Percentiles rank a stretch among this genome's conserved stretches.
These are phyloP conservation scores for Fragum fragum DNA, from an alignment of 2,888 invertebrate genomes.

Conservation along the genomic window DNA sequence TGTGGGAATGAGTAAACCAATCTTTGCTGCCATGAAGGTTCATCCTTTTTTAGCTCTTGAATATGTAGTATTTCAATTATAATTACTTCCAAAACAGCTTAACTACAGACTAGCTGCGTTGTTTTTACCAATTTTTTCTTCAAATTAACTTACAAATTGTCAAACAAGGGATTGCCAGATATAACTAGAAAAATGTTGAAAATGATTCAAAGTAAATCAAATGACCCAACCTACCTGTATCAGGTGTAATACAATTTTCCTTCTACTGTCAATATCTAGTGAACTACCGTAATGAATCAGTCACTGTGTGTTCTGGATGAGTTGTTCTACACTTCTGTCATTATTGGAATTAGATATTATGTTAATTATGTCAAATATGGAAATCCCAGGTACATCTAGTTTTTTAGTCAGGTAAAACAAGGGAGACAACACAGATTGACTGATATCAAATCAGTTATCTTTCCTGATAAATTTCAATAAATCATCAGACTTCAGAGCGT, in stretches of 20 bases:
- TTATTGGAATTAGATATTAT: neutral
- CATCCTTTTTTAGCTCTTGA: no score
- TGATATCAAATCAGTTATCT: neutral
- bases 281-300: neutral
- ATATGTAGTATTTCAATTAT: no score
- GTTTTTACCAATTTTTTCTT: no score
- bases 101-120: no score
- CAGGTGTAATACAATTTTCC: neutral
- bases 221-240: neutral
- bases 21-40: no score
- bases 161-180: no score
- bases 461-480: neutral
- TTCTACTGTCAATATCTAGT: neutral
- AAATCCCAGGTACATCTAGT: neutral
- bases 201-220: neutral
- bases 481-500: no score
- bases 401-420: neutral
- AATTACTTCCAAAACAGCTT: no score
- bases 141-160: no score
- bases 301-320: neutral
- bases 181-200: no score
- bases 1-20: no score
- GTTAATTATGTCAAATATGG: neutral
- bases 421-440: neutral
- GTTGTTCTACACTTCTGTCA: neutral